Evolutionary conservation across 2,888 invertebrate species (phyloP), one percentile per base, ranked within the genome.

Genomic region (Periphyllus acericola): DNA sequence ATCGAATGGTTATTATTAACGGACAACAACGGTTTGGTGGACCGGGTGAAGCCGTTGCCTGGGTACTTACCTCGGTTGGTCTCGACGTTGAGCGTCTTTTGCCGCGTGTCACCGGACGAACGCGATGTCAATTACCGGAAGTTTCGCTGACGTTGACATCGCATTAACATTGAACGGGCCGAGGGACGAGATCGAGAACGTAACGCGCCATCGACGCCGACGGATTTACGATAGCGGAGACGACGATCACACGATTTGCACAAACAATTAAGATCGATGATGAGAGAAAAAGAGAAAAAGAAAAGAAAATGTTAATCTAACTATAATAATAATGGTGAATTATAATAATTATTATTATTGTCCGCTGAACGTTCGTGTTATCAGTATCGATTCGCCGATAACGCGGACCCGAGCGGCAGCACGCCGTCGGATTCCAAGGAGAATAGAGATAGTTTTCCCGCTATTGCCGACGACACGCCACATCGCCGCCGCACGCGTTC

Each of bases 351-450:
- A 60, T 60, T 60, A 60, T 21, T 60, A 60, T 60, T 25, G 60
- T 60, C 25, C 25, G 60, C 25, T 0, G 60, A 60, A 21, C 60
- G 25, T 6, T 60, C 60, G 60, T 29, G 86, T 87, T 80, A 87
- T 87, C 86, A 40, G 40, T 60, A 72, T 29, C 55, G 74, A 55
- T 29, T 75, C 6, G 5, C 34, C 66, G 86, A 87, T 87, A 87
- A 71, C 68, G 19, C 29, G 21, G 29, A 2, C 8, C 34, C n/a
- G n/a, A 8, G 52, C 52, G 71, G 11, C 25, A 36, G 72, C 55
- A 46, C 52, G 80, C 80, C 74, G 17, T 60, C n/a, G 9, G 40
- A 46, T 79, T 72, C 80, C 86, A 87, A 87, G 40, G 86, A 87
- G 74, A 29, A 74, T 87, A 34, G 1, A 34, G 1, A 80, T 0